Percentiles rank a stretch among this genome's conserved stretches.
These are phyloP conservation scores for Trichomalopsis sarcophagae DNA, from an alignment of 1,140 invertebrate species.

Conservation along the genomic window DNA sequence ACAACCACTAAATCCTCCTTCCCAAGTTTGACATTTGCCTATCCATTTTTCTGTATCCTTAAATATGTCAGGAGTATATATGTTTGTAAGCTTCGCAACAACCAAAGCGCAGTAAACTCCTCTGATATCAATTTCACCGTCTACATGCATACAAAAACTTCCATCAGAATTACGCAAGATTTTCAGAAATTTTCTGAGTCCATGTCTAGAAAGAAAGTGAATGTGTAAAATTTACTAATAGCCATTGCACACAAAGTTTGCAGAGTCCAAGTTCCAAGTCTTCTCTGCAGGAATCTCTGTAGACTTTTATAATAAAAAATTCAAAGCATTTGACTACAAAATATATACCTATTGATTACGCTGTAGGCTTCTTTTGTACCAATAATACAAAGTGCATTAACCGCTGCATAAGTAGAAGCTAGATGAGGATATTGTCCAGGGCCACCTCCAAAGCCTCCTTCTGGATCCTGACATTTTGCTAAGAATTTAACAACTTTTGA, in stretches of 20 bases:
- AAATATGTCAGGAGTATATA: constrained; percentile 87
- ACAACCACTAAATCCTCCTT: constrained; percentile 96
- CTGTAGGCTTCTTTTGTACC: constrained; percentile 91
- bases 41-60: constrained; percentile 93
- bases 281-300: no score
- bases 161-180: constrained; percentile 89
- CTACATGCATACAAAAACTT: constrained; percentile 91
- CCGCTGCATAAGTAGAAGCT: constrained; percentile 97
- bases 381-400: constrained; percentile 93
- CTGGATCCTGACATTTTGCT: constrained; percentile 83
- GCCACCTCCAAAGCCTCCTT: constrained; percentile 96
- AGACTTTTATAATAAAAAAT: constrained; percentile 20
- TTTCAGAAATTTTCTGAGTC: constrained; percentile 86
- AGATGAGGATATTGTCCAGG: constrained; percentile 94
- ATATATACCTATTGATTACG: constrained; percentile 86
- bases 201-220: constrained; percentile 73
- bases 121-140: constrained; percentile 96
- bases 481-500: constrained; percentile 83
- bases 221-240: neutral
- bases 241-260: no score
- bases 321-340: constrained; percentile 9
- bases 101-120: constrained; percentile 96
- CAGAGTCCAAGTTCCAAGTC: no score
- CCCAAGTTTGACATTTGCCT: constrained; percentile 95
- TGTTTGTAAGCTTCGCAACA: constrained; percentile 91